Base-by-base conservation (phyloP, 1,140 invertebrate genomes). In the Orchestia grillus region DNA sequence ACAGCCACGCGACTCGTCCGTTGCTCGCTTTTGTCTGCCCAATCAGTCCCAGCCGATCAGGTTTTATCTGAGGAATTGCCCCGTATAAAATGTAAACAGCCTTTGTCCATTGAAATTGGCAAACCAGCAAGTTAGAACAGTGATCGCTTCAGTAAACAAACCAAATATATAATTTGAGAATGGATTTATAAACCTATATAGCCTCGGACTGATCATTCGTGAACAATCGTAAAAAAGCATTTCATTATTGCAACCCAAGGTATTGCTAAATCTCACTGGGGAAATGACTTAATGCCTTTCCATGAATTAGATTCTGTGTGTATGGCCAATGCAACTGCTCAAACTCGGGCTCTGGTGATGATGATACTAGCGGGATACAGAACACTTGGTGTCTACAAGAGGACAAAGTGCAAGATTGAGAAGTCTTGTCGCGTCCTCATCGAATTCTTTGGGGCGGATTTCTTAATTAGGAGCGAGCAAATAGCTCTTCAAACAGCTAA, bases 401-500 rank as follows among this genome's bases (percentile, higher is more conserved):
- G 62, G 62, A 77, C 62, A 77, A 77, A 77, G 62, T 77, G 62
- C 62, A 36, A 77, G 62, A 77, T 77, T 77, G 62, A 77, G 62
- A 77, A 77, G 62, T 77, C 62, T 77, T 77, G 62, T 77, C 62
- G 62, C 62, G 62, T 1, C 36, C 62, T 77, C 62, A 77, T 77
- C 62, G 62, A 77, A 28, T 77, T 77, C 62, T 77, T 77, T 77
- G 62, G 62, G 62, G 62, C 88, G 88, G 88, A 91, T 91, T 43
- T 91, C 88, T 42, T 91, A 42, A 91, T 91, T 91, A 91, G 44
- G 88, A 42, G 44, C 44, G 44, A 91, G 88, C 88, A 91, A 91
- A 91, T 44, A 91, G 41, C 41, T 44, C 41, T 23, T 91, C 88
- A 91, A 91, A 91, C 88, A 91, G 88, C 88, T 42, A 42, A 41